Evolutionary conservation across 2,113 vertebrate genomes (phyloP).

Genomic region (Gymnocephalus cernua): DNA sequence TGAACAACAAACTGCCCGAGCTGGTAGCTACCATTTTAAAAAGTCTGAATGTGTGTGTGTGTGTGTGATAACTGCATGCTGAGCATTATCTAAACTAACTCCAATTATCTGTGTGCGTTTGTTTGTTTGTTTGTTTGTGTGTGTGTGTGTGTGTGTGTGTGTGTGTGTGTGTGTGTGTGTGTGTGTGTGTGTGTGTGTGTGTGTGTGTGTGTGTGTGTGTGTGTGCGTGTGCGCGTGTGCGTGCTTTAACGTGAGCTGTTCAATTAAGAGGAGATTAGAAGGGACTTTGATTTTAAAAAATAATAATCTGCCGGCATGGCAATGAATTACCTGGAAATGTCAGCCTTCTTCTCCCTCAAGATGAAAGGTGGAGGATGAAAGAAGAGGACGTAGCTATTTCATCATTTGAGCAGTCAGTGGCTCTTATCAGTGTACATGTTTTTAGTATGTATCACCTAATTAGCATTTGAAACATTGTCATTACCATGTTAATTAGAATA

Average conservation of each 20-base stretch:
- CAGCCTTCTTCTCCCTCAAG: background rate
- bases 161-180: background rate
- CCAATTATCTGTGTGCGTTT: slow-evolving; percentile 35
- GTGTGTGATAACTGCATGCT: background rate
- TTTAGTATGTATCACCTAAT: background rate
- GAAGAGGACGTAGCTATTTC: background rate
- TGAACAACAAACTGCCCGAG: background rate
- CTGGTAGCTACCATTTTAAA: background rate
- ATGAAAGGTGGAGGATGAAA: background rate
- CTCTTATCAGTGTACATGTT: background rate
- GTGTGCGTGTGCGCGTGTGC: background rate
- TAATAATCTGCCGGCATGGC: slow-evolving; percentile 2
- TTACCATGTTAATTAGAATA: background rate
- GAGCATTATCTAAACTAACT: slow-evolving; percentile 32
- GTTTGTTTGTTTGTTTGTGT: slow-evolving; percentile 9
- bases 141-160: background rate
- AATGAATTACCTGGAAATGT: slow-evolving; percentile 37
- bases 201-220: background rate
- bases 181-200: background rate
- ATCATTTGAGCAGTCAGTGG: background rate
- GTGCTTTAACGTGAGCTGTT: slow-evolving; percentile 4
- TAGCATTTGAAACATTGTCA: background rate
- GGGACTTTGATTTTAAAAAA: slow-evolving; percentile 44
- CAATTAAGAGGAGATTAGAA: slow-evolving; percentile 35
- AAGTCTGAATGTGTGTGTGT: slow-evolving; percentile 12